Conservation (phyloP, 2,113 vertebrate species). For the Paracanthobrama guichenoti region DNA sequence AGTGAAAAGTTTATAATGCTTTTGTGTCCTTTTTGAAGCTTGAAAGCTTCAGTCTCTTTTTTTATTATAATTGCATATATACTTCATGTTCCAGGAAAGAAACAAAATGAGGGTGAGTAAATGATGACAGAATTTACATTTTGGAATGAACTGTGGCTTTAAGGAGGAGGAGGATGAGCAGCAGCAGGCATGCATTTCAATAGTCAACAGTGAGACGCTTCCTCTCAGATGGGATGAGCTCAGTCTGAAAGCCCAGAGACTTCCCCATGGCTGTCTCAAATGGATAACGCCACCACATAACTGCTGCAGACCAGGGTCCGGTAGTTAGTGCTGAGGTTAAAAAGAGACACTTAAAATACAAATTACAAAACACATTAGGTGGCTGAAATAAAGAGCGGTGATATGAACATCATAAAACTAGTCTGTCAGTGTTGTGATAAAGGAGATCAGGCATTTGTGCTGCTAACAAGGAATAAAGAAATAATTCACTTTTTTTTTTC, state of each 20-base stretch:
- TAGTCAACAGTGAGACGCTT: slow-evolving; percentile 58
- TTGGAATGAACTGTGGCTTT: slow-evolving; percentile 6
- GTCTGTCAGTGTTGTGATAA: not conserved
- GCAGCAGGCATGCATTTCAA: slow-evolving; percentile 45
- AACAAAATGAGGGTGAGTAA: not conserved
- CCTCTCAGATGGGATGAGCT: slow-evolving; percentile 62
- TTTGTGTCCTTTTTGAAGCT: not conserved
- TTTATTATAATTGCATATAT: not conserved
- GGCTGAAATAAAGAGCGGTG: not conserved
- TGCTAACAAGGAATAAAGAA: not conserved
- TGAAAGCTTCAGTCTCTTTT: not conserved
- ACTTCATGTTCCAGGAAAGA: not conserved
- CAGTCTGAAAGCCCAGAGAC: slow-evolving; percentile 61
- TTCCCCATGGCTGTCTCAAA: slow-evolving; percentile 55
- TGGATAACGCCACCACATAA: slow-evolving; percentile 61
- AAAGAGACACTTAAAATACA: slow-evolving; percentile 49
- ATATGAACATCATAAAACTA: not conserved
- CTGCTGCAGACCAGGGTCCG: slow-evolving; percentile 63
- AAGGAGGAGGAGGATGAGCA: not conserved
- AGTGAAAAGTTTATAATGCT: not conserved
- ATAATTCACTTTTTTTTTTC: not conserved
- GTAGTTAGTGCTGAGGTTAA: slow-evolving; percentile 54
- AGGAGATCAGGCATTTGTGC: not conserved
- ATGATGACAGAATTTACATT: too few species aligned
- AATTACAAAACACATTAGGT: slow-evolving; percentile 24